phyloP scores from a whole-genome alignment of 2,888 invertebrate species.

The Marronus borbonicus region DNA sequence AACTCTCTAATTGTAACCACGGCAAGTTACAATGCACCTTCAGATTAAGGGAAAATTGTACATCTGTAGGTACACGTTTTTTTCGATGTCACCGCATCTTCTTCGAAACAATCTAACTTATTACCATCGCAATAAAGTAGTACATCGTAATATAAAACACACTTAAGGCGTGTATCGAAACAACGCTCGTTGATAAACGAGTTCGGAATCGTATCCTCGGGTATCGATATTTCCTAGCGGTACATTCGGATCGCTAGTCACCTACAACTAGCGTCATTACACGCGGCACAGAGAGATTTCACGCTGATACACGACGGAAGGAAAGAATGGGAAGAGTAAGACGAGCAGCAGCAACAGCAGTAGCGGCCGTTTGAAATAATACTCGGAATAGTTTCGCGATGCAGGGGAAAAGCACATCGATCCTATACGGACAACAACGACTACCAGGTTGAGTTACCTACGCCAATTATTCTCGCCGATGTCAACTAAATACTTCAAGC shows the following conservation, averaged over 20 bases:
- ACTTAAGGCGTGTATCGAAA: neutral
- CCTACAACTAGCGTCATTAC: constrained; percentile 13
- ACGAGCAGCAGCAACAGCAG: too few species aligned
- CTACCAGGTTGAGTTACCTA: constrained; percentile 1
- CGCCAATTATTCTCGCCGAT: constrained; percentile 27
- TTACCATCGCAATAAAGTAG: neutral
- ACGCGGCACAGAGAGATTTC: constrained; percentile 5
- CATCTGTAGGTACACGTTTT: neutral
- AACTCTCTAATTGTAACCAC: too few species aligned
- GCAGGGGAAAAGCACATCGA: neutral
- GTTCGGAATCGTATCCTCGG: neutral
- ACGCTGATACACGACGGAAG: neutral
- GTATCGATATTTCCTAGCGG: constrained; percentile 5
- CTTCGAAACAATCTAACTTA: neutral
- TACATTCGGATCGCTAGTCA: neutral
- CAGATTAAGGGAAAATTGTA: too few species aligned
- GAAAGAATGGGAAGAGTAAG: neutral
- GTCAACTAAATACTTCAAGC: constrained; percentile 33
- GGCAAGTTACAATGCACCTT: too few species aligned
- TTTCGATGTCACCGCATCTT: neutral
- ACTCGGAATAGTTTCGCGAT: neutral
- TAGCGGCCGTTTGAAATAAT: neutral
- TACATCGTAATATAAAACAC: neutral
- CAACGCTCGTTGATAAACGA: constrained; percentile 1
- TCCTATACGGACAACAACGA: neutral